Evolutionary conservation across 2,797 vertebrate species (phyloP).

Genomic region (Nasua narica): DNA sequence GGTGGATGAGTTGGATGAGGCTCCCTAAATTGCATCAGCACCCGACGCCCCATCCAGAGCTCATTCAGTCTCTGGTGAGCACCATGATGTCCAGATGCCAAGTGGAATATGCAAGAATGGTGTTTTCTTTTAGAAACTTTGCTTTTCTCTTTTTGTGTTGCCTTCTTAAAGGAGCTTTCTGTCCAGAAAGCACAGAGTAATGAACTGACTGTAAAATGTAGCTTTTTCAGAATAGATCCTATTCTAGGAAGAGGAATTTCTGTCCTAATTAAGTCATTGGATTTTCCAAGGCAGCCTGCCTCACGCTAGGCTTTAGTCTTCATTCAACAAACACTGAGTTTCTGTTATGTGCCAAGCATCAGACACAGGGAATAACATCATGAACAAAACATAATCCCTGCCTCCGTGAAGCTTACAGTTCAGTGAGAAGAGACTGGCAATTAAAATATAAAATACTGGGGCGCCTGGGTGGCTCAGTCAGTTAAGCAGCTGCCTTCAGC

Average conservation of each 20-base stretch:
- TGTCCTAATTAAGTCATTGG: not conserved
- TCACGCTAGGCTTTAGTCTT: not conserved
- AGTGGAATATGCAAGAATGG: not conserved
- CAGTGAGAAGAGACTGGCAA: not conserved
- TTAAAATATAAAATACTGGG: not conserved
- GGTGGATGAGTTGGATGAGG: not conserved
- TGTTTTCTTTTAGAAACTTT: not conserved
- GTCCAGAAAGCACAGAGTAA: not conserved
- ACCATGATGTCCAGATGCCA: not conserved
- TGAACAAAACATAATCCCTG: not conserved
- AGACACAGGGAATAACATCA: not conserved
- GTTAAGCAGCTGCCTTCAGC: too few species aligned
- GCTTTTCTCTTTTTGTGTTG: not conserved
- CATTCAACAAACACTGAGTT: not conserved
- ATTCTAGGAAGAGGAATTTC: not conserved
- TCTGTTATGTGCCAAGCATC: not conserved
- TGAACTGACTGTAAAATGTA: not conserved
- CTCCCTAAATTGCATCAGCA: not conserved
- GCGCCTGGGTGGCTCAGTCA: too few species aligned
- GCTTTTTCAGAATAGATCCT: not conserved
- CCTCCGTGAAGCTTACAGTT: not conserved
- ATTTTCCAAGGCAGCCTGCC: not conserved
- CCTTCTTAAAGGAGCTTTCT: not conserved
- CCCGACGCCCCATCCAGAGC: not conserved
- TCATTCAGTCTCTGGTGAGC: not conserved